Conservation (phyloP, 1,140 invertebrate species). For the Scaptomyza pallida region DNA sequence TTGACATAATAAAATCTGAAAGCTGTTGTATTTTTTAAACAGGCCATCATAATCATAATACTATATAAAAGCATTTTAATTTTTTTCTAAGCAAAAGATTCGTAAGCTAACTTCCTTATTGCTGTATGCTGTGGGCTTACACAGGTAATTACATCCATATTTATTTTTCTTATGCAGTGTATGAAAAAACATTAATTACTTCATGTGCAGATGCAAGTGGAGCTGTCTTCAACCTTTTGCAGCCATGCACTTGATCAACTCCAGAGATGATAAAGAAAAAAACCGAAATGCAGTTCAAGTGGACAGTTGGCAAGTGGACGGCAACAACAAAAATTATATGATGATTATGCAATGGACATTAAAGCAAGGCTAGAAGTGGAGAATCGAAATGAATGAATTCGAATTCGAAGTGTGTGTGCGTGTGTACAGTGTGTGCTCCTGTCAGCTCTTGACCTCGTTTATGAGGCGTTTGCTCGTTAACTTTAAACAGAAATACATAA, state of each 20-base stretch:
- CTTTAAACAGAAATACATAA: conserved; percentile 31
- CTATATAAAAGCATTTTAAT: no score
- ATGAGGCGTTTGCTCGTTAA: conserved; percentile 32
- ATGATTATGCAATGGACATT: conserved; percentile 63
- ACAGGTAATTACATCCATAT: neutral
- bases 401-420: neutral
- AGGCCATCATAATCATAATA: no score
- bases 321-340: conserved; percentile 62
- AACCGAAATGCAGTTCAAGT: conserved; percentile 69
- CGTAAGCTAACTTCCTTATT: conserved; percentile 7
- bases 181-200: conserved; percentile 47
- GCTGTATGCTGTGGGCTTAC: neutral
- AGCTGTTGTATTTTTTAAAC: no score
- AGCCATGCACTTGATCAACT: conserved; percentile 55
- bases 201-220: conserved; percentile 44
- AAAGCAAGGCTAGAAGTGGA: conserved; percentile 20
- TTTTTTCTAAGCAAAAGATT: no score
- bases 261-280: conserved; percentile 20
- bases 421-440: conserved; percentile 32
- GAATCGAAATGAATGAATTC: conserved; percentile 42
- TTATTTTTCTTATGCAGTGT: conserved; percentile 3
- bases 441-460: conserved; percentile 73
- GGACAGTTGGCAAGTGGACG: conserved; percentile 74
- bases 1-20: no score
- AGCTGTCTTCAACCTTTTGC: conserved; percentile 53